These are phyloP conservation scores for Notolepis coatsorum DNA, from an alignment of 2,797 vertebrate species.

Conservation along the genomic window DNA sequence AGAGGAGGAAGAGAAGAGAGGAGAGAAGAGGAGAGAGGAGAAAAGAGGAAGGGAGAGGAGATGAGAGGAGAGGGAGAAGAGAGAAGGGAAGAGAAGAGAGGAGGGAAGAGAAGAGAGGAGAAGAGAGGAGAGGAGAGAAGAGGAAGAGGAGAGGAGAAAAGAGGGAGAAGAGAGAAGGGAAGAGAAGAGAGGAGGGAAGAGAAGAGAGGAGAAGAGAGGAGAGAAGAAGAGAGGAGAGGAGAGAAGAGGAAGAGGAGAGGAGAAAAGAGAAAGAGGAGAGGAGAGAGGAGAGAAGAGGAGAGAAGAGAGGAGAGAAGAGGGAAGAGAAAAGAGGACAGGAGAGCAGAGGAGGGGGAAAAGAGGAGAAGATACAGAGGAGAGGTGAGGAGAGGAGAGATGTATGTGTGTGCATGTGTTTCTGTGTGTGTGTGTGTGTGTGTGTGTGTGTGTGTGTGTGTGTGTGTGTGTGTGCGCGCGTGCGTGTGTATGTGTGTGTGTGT, in stretches of 20 bases:
- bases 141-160: slow-evolving; percentile 9
- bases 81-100: background rate
- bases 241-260: background rate
- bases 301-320: background rate
- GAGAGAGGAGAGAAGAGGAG: background rate
- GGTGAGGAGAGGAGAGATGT: background rate
- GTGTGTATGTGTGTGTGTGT: slow-evolving; percentile 18
- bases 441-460: background rate
- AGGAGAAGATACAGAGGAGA: background rate
- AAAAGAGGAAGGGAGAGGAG: background rate
- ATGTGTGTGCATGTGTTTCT: too few species aligned
- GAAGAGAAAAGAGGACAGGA: background rate
- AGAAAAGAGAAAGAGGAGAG: background rate
- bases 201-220: too few species aligned
- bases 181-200: background rate
- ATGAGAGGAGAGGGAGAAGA: background rate
- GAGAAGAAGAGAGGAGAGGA: too few species aligned
- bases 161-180: background rate
- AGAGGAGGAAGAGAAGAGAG: too few species aligned
- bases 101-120: too few species aligned
- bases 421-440: background rate
- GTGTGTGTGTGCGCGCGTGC: background rate
- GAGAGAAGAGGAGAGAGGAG: background rate
- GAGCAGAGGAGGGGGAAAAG: background rate
- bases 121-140: background rate